Percentiles rank a stretch among this genome's conserved stretches.
Evolutionary conservation across 2,797 vertebrate species (phyloP).

Genomic region (Phoebastria nigripes): DNA sequence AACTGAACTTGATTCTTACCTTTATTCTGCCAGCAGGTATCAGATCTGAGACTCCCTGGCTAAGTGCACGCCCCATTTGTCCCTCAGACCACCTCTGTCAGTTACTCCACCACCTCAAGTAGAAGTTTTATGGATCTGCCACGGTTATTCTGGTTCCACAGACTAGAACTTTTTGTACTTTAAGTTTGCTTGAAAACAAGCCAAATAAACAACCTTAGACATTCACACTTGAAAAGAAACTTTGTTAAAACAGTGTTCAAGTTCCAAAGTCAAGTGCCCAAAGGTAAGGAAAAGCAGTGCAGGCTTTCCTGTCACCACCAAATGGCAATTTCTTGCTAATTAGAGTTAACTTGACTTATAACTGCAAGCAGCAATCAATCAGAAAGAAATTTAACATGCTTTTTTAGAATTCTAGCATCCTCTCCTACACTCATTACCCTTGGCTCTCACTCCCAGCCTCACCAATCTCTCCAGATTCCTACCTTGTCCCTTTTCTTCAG

Average conservation of each 20-base stretch:
- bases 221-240: background rate
- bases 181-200: background rate
- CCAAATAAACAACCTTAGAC: background rate
- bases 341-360: background rate
- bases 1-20: background rate
- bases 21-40: background rate
- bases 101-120: background rate
- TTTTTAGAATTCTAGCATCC: background rate
- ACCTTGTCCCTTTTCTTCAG: background rate
- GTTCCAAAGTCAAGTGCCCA: background rate
- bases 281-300: background rate
- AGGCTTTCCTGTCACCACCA: background rate
- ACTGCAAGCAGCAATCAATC: background rate
- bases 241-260: background rate
- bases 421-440: background rate
- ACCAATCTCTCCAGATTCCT: background rate
- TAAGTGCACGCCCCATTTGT: background rate
- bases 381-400: background rate
- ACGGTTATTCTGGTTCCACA: background rate
- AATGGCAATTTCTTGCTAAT: background rate
- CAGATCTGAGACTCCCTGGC: background rate
- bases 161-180: background rate
- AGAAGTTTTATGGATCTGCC: background rate
- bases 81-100: background rate
- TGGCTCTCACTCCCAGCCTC: background rate